A percentile compares a stretch with the other conserved stretches of the same genome.
Conservation (phyloP, 53 echinoderm and acorn worm genomes). For the Zoroaster sp. region DNA sequence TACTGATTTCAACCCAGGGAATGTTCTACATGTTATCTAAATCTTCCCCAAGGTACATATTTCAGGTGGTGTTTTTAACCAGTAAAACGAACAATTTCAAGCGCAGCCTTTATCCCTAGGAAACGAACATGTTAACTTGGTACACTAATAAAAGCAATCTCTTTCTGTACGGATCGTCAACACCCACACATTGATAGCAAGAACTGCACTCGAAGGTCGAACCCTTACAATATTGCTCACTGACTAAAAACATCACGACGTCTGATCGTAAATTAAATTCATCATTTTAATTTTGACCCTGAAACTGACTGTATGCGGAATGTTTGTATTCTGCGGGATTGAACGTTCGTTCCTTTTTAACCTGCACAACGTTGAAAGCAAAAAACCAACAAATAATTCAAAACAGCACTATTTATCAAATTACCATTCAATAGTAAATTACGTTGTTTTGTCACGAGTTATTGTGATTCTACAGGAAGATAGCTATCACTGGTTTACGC, state of each 20-base stretch:
- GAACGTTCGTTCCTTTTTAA: background rate
- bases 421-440: background rate
- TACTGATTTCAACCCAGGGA: no score
- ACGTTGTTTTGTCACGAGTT: background rate
- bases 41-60: background rate
- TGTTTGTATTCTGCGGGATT: background rate
- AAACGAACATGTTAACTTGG: background rate
- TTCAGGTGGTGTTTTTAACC: no score
- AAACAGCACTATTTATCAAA: background rate
- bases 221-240: background rate
- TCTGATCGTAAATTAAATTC: background rate
- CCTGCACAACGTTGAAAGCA: background rate
- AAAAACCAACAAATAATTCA: background rate
- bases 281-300: background rate
- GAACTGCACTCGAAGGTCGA: no score
- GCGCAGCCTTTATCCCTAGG: no score
- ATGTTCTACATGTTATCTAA: no score
- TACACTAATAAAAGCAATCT: background rate
- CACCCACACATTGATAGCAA: background rate
- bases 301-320: background rate
- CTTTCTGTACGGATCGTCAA: background rate
- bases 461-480: no score
- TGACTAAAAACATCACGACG: background rate
- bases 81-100: no score
- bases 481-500: no score